These are phyloP conservation scores for Drosophila sp. DNA, from an alignment of 1,140 invertebrate genomes.

Conservation along the genomic window DNA sequence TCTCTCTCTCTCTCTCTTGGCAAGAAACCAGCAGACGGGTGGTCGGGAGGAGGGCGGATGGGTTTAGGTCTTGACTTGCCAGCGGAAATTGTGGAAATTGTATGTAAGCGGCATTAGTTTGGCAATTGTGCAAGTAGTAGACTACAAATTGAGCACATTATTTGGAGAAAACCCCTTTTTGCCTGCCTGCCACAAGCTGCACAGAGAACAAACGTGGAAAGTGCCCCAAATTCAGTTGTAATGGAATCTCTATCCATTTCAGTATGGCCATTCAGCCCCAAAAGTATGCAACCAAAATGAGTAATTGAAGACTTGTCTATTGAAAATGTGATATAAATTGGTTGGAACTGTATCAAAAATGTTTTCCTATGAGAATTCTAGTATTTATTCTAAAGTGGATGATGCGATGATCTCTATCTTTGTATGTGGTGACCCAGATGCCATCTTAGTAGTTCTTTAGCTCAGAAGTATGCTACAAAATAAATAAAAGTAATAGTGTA, in stretches of 20 bases:
- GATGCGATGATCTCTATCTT: no score
- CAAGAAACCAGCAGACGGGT: background rate
- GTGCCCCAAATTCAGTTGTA: background rate
- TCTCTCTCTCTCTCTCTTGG: slow-evolving; percentile 16
- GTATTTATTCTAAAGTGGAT: background rate
- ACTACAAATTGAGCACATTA: slow-evolving; percentile 51
- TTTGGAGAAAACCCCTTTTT: slow-evolving; percentile 15
- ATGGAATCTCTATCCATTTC: background rate
- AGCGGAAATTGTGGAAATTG: slow-evolving; percentile 67
- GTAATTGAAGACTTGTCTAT: background rate
- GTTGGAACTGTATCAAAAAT: background rate
- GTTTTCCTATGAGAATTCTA: background rate
- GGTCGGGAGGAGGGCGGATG: slow-evolving; percentile 5
- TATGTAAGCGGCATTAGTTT: slow-evolving; percentile 69
- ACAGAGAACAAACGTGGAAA: slow-evolving; percentile 15
- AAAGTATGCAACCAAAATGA: slow-evolving; percentile 1
- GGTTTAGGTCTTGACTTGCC: slow-evolving; percentile 19
- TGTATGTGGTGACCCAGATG: no score
- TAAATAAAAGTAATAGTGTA: no score
- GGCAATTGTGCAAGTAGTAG: slow-evolving; percentile 56
- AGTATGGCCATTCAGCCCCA: background rate
- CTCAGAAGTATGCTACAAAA: no score
- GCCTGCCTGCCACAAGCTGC: background rate
- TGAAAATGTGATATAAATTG: background rate
- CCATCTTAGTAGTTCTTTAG: no score